These are phyloP conservation scores for Datnioides undecimradiatus DNA, from an alignment of 2,113 vertebrate species.

Conservation along the genomic window DNA sequence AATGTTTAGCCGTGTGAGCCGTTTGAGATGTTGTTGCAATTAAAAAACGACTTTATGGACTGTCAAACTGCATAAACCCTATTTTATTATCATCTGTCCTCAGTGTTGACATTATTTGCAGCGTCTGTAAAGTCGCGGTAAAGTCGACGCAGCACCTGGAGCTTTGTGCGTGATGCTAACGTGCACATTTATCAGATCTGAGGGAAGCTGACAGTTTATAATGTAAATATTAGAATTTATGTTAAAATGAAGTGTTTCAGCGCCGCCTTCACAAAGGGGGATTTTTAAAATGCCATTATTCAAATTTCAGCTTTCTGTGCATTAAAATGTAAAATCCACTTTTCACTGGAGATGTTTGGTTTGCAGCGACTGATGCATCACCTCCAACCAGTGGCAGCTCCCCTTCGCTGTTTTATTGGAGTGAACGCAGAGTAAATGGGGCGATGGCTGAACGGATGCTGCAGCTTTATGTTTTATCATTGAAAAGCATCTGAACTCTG, in stretches of 20 bases:
- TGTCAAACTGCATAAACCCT: constrained; percentile 39
- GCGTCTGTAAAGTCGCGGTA: neutral
- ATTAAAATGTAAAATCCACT: constrained; percentile 34
- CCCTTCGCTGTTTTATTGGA: neutral
- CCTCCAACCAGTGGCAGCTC: neutral
- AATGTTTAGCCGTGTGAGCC: constrained; percentile 21
- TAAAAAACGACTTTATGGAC: constrained; percentile 4
- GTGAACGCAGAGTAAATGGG: constrained; percentile 13
- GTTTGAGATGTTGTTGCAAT: neutral
- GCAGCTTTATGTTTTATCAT: neutral
- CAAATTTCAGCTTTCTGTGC: constrained; percentile 30
- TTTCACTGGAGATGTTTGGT: neutral
- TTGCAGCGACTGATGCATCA: neutral
- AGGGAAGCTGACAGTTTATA: neutral
- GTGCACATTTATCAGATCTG: neutral
- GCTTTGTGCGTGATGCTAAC: neutral
- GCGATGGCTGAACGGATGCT: neutral
- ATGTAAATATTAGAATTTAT: constrained; percentile 10
- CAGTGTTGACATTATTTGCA: too few relatives aligned
- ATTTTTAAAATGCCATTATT: constrained; percentile 51
- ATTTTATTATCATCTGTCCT: neutral
- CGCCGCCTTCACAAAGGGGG: neutral
- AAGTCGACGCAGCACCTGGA: neutral
- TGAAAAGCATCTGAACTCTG: neutral
- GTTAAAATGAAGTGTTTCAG: neutral